phyloP scores from a whole-genome alignment of 30 jellyfish, hydroid and myxozoan genomes.

The Calvadosia cruxmelitensis region DNA sequence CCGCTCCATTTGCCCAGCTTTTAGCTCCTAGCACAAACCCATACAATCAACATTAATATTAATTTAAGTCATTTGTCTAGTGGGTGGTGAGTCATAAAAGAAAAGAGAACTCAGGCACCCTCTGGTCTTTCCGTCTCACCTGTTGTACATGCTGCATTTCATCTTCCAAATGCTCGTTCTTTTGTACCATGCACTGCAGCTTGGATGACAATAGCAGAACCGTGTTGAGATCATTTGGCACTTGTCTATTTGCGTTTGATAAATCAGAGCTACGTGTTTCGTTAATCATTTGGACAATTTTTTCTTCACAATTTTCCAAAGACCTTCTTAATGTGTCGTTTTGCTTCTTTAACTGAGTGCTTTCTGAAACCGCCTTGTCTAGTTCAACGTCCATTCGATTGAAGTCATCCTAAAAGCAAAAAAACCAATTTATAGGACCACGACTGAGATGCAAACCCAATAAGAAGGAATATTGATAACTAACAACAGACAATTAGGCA shows the following conservation, averaged over 20 bases:
- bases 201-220: constrained; percentile 73
- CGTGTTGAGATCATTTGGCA: constrained; percentile 53
- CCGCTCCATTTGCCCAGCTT: neutral
- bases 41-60: no score
- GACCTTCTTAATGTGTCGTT: neutral
- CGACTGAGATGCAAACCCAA: no score
- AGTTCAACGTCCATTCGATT: neutral
- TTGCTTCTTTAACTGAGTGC: neutral
- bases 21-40: neutral
- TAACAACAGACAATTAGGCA: neutral
- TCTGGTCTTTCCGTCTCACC: no score
- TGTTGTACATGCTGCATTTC: constrained; percentile 31
- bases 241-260: neutral
- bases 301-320: neutral
- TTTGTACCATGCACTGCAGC: constrained; percentile 72
- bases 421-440: no score
- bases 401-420: neutral
- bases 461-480: no score
- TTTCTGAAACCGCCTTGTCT: neutral
- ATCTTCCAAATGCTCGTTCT: constrained; percentile 47
- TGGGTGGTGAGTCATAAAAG: no score
- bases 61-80: no score
- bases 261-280: neutral
- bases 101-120: no score
- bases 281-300: neutral